Evolutionary conservation across 1,140 invertebrate genomes (phyloP).

Genomic region (Drosophila biarmipes): DNA sequence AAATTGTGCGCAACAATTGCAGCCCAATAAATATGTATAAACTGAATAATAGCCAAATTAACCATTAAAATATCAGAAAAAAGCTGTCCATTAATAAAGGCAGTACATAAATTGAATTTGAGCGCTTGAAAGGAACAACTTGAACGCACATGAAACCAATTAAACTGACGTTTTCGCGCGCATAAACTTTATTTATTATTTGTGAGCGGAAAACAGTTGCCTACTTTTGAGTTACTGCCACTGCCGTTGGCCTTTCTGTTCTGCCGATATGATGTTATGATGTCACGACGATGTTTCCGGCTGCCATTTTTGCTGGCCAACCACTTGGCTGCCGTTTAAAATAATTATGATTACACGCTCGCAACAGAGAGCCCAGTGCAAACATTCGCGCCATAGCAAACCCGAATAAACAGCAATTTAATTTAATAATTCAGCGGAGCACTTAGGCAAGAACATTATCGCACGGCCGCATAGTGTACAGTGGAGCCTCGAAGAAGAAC

Average conservation of each 20-base stretch:
- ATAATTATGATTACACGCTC: slow-evolving; percentile 60
- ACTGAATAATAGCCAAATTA: slow-evolving; percentile 16
- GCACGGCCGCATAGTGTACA: slow-evolving; percentile 4
- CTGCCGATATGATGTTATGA: neutral
- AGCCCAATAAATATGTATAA: neutral
- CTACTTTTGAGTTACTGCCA: slow-evolving; percentile 44
- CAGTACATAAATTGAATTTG: slow-evolving; percentile 3
- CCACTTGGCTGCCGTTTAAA: slow-evolving; percentile 60
- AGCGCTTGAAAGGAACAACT: slow-evolving; percentile 8
- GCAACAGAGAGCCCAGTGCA: slow-evolving; percentile 21
- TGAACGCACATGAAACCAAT: slow-evolving; percentile 15
- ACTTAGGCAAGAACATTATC: slow-evolving; percentile 63
- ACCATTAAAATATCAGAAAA: neutral
- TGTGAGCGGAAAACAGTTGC: slow-evolving; percentile 31
- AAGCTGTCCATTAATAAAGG: neutral
- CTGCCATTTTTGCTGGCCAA: slow-evolving; percentile 38
- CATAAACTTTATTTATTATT: slow-evolving; percentile 13
- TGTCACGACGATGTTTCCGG: neutral
- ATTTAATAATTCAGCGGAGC: slow-evolving; percentile 73
- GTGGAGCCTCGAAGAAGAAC: slow-evolving; percentile 22
- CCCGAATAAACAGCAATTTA: slow-evolving; percentile 58
- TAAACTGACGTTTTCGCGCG: slow-evolving; percentile 15
- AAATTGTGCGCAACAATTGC: slow-evolving; percentile 2
- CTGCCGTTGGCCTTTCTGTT: slow-evolving; percentile 1
- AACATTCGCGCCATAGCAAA: slow-evolving; percentile 22